Base-by-base conservation (phyloP, 2,888 invertebrate genomes). In the Drosophila hawaiiensis region DNA sequence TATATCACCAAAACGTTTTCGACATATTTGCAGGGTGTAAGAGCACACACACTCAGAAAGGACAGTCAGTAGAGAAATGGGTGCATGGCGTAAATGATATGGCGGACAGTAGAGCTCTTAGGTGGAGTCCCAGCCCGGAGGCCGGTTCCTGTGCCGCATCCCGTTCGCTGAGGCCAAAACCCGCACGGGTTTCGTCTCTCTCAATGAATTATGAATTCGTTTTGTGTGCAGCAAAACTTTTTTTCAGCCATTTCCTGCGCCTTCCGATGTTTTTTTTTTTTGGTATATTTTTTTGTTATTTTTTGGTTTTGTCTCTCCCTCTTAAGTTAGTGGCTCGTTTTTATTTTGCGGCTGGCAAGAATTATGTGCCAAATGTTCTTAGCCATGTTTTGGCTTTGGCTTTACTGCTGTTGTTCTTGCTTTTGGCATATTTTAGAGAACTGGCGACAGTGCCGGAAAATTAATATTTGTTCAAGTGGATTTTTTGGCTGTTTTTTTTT, bases 161-260 rank as follows among this genome's bases (percentile, higher is more conserved):
- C 53, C 22, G 33, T 16, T n/a, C 25, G 28, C 22, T 22, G 55
- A 39, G n/a, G 31, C 29, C n/a, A 39, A 37, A 62, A 41, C 25
- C 73, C 73, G 35, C 52, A 28, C 37, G 50, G 52, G 25, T 39
- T 68, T 53, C 33, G 59, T 55, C 79, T 68, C 62, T 79, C 78
- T 74, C 87, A 77, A 89, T 89, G 84, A 84, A 84, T 84, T 84
- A 84, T 84, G 84, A 84, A 84, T 84, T 85, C 85, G 89, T 75
- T 80, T 82, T 73, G 83, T 80, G 76, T 69, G 73, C 73, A 80
- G 68, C 66, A 71, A 63, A 73, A 80, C 49, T 71, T 76, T 68
- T 68, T 59, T 65, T 50, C 39, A 37, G 28, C 33, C 68, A n/a
- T 39, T 55, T 41, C 31, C 49, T 28, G 67, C 58, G 59, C 28